Base-by-base conservation (phyloP, 2,797 vertebrate genomes). In the Chaetophractus vellerosus region DNA sequence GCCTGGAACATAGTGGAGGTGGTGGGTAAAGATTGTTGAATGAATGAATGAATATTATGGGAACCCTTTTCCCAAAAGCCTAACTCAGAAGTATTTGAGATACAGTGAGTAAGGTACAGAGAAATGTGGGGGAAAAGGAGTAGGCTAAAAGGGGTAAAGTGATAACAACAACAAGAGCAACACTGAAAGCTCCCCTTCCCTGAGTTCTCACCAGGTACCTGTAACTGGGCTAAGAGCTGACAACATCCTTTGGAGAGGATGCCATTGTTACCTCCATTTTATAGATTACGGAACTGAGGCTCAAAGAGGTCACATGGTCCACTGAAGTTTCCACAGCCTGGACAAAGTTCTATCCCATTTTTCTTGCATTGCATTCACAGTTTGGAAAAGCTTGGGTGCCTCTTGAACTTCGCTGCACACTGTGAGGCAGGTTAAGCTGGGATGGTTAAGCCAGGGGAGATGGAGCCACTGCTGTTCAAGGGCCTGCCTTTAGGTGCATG, bases 81-180 rank as follows among this genome's bases (percentile, higher is more conserved):
- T 76, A 88, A 64, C n/a, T 6, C 31, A 66, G 24, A 84, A 50
- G 38, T 80, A 87, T 12, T 52, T 83, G 68, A 16, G n/a, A 91
- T 36, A 76, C 5, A 33, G 84, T 50, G n/a, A 41, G 93, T 87
- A 48, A 74, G n/a, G 50, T 75, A 83, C 55, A 91, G 45, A 88
- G 45, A 11, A 81, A 55, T 36, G 55, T 16, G 5, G 14, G 12
- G 8, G 12, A 7, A 57, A 64, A 82, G 24, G 33, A 31, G 10
- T 68, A 31, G 26, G 10, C 33, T 61, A 0, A 86, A 45, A 68
- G 36, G 16, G 14, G 24, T 9, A 79, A 4, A 79, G 5, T 31
- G 31, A 61, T 59, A 82, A 57, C 33, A 81, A 80, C 5, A 48
- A 41, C 1, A 36, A 45, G 26, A 28, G 18, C 71, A 76, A 63